Base-by-base conservation (phyloP, 2,888 invertebrate genomes). In the Ctenicera cuprea region DNA sequence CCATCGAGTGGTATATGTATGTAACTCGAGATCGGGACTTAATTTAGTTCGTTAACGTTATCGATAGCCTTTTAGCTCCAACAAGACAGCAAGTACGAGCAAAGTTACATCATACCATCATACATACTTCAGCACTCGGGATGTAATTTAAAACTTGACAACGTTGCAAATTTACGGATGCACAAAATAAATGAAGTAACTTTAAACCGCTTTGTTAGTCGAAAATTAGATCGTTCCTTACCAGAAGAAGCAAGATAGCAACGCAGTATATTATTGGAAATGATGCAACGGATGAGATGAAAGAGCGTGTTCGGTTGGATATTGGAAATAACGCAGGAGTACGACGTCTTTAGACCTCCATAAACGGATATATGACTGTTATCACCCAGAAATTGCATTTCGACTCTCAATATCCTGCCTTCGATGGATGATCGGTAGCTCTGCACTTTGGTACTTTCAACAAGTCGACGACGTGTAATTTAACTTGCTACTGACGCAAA, bases 361-460 rank as follows among this genome's bases (percentile, higher is more conserved):
- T 73, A 67, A 73, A 73, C 61, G 73, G 67, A 73, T 73, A 73
- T 73, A 68, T 59, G 73, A 63, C 67, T 67, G 73, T 73, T 73
- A 73, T 73, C 62, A 59, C 48, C 62, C 50, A 67, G 67, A 73
- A 68, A 73, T 73, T 73, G 67, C 67, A 65, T 61, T 71, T 73
- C 73, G 67, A 68, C 48, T 62, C 57, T 20, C 70, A 48, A 70
- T 63, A 66, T 66, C 68, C 68, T 57, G 68, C 20, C 26, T 43
- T 68, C 26, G 30, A 54, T 64, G 45, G 63, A 63, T 63, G 64
- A 71, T 65, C 16, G 45, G 18, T 54, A 66, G 14, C 45, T 48
- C 12, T 26, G 37, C 69, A 50, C 22, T 54, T 54, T n/a, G 41
- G 37, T 30, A 67, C 57, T n/a, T 43, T 67, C 67, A 57, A 67